These are phyloP conservation scores for Ophthalmolycus amberensis DNA, from an alignment of 2,113 vertebrate genomes.

Conservation along the genomic window DNA sequence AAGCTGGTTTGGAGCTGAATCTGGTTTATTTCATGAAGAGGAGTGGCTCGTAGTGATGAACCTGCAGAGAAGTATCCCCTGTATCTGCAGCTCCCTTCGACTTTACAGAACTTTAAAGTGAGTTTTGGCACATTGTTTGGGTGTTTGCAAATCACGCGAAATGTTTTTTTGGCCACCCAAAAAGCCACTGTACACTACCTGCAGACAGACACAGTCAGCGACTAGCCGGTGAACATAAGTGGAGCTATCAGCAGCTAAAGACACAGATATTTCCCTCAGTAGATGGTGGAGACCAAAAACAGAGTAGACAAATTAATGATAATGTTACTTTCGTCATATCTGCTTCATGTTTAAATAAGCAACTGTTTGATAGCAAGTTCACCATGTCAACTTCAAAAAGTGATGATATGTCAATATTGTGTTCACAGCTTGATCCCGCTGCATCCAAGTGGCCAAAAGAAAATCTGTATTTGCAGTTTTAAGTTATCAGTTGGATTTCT, in stretches of 20 bases:
- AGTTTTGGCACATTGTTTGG: background rate
- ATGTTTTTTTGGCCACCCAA: background rate
- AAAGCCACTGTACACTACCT: background rate
- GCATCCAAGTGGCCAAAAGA: background rate
- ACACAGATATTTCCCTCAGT: background rate
- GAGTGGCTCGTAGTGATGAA: background rate
- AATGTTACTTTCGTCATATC: background rate
- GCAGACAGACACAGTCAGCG: background rate
- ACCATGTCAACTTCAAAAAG: background rate
- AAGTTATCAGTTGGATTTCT: background rate
- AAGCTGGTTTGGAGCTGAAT: background rate
- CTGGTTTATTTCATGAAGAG: background rate
- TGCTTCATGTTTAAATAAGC: background rate
- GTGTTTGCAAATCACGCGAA: background rate
- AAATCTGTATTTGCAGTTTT: background rate
- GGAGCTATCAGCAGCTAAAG: background rate
- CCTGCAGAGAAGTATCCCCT: background rate
- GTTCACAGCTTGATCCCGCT: background rate
- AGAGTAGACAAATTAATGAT: background rate
- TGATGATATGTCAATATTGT: background rate
- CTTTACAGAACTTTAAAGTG: background rate
- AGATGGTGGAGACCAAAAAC: background rate
- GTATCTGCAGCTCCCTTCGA: background rate
- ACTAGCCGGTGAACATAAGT: background rate
- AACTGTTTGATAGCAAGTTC: background rate